Evolutionary conservation across 2,888 invertebrate species (phyloP).

Genomic region (Phyllotreta striolata): DNA sequence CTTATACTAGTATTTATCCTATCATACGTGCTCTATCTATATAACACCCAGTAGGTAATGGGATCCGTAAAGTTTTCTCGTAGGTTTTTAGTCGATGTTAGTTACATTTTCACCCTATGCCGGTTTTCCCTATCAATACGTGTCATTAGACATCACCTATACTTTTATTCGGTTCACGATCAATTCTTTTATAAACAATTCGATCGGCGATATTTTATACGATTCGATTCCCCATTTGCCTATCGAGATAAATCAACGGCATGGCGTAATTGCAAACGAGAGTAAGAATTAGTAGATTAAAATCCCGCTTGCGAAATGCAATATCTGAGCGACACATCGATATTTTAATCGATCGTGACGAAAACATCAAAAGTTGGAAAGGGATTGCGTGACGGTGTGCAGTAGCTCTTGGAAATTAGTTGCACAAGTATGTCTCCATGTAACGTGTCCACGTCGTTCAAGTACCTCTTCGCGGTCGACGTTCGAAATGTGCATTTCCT

Average conservation of each 20-base stretch:
- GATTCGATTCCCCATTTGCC: background rate
- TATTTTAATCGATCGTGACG: conserved; percentile 33
- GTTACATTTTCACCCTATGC: conserved; percentile 43
- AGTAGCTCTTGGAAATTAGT: conserved; percentile 37
- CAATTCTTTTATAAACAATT: conserved; percentile 12
- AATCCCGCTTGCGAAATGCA: background rate
- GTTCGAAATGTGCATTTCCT: conserved; percentile 22
- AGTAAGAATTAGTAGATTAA: background rate
- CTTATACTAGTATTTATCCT: no score
- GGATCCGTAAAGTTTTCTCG: conserved; percentile 27
- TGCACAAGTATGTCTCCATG: conserved; percentile 26
- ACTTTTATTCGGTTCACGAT: no score
- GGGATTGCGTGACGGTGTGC: conserved; percentile 35
- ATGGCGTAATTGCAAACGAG: background rate
- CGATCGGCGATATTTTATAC: background rate
- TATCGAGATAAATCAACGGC: background rate
- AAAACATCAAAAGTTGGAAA: conserved; percentile 39
- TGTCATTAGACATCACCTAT: conserved; percentile 51
- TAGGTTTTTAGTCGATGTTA: conserved; percentile 48
- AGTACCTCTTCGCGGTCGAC: conserved; percentile 24
- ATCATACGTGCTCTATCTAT: no score
- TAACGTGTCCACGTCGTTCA: conserved; percentile 23
- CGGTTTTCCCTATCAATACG: conserved; percentile 51
- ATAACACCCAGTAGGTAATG: background rate
- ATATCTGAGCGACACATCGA: conserved; percentile 16